Evolutionary conservation across 2,888 invertebrate genomes (phyloP).

Genomic region (Carcina quercana): DNA sequence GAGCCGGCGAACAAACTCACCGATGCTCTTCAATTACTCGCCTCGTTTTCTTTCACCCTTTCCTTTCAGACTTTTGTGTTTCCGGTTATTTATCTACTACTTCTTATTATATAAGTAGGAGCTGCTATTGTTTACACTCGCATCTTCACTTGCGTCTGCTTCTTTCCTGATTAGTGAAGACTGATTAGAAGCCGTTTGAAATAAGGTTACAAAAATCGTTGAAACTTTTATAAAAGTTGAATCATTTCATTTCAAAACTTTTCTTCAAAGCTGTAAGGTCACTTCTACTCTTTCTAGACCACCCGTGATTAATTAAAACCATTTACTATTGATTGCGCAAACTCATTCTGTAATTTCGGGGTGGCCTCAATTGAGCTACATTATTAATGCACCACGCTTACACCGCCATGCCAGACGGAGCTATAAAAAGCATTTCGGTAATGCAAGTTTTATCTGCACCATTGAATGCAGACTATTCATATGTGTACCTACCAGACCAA

Average conservation of each 20-base stretch:
- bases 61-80: constrained; percentile 1
- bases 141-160: neutral
- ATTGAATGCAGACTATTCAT: constrained; percentile 48
- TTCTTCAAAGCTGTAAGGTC: too few relatives aligned
- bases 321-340: neutral
- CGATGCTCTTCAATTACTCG: constrained; percentile 33
- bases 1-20: constrained; percentile 21
- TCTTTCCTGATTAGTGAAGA: too few relatives aligned
- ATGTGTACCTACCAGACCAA: constrained; percentile 48
- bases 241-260: too few relatives aligned
- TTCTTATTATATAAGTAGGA: too few relatives aligned
- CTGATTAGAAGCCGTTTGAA: too few relatives aligned
- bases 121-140: too few relatives aligned
- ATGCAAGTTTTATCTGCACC: constrained; percentile 30
- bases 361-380: neutral
- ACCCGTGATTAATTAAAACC: constrained; percentile 4
- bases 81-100: neutral
- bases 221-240: too few relatives aligned
- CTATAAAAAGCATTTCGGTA: constrained; percentile 11
- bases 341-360: neutral
- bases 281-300: too few relatives aligned
- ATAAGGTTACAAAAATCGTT: too few relatives aligned
- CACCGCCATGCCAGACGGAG: constrained; percentile 5
- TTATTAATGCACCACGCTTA: constrained; percentile 4
- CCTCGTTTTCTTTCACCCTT: constrained; percentile 15